Conservation (phyloP, 92 coral and sea anemone species). For the Umimayanthus kanabou region DNA sequence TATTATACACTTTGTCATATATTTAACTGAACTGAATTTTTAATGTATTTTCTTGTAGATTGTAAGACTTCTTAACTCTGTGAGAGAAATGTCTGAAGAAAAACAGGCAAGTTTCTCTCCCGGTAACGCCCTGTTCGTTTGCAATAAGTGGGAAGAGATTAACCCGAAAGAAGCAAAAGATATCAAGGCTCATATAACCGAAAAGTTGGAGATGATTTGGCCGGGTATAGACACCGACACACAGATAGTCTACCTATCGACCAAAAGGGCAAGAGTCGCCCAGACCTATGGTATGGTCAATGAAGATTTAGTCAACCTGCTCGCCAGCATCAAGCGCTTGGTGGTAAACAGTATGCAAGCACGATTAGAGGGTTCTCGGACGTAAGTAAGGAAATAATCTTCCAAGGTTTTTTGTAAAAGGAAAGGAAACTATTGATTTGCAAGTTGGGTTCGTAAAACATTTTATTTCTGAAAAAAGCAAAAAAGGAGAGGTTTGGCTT, state of each 20-base stretch:
- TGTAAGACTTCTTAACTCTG: constrained; percentile 7
- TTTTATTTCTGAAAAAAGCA: no score
- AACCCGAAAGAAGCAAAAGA: background rate
- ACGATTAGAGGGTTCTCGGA: constrained; percentile 28
- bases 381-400: constrained; percentile 16
- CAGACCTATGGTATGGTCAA: background rate
- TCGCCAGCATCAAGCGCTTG: constrained; percentile 28
- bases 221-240: constrained; percentile 15
- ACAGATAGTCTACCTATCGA: constrained; percentile 41
- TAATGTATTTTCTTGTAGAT: background rate
- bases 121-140: constrained; percentile 26
- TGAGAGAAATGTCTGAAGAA: background rate
- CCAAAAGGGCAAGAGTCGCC: constrained; percentile 13
- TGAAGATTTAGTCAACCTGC: constrained; percentile 12
- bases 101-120: constrained; percentile 26
- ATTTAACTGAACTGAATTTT: no score
- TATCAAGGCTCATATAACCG: constrained; percentile 10
- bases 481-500: no score
- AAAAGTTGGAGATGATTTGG: constrained; percentile 33
- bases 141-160: constrained; percentile 40
- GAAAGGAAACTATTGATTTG: background rate
- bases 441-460: background rate
- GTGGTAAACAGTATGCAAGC: constrained; percentile 38
- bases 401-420: background rate
- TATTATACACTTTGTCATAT: no score